Conservation (phyloP, 2,113 vertebrate species). For the Leptosomus discolor region DNA sequence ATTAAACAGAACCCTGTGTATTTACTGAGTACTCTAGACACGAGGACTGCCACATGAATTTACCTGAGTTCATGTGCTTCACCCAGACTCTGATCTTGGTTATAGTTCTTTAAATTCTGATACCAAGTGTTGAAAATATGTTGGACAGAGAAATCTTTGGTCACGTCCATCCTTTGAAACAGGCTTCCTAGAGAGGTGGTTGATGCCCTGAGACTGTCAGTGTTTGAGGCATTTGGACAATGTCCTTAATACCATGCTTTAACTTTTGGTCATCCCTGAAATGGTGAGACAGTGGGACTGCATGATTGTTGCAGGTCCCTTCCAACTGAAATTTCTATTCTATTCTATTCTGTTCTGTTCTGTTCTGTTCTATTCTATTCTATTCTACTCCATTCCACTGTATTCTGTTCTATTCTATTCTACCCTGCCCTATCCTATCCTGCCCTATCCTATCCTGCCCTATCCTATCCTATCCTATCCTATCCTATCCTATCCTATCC, state of each 20-base stretch:
- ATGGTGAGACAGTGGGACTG: neutral
- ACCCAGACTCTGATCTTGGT: neutral
- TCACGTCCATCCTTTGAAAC: neutral
- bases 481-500: neutral
- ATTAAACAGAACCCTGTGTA: neutral
- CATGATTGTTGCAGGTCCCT: neutral
- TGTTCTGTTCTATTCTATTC: no score
- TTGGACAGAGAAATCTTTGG: neutral
- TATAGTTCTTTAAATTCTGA: neutral
- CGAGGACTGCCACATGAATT: neutral
- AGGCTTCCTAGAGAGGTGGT: neutral
- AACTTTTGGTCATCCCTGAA: neutral
- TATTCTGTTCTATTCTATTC: no score
- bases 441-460: neutral
- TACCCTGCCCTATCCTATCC: no score
- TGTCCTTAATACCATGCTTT: neutral
- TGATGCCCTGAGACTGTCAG: neutral
- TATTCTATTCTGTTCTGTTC: no score
- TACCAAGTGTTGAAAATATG: neutral
- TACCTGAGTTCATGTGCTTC: neutral
- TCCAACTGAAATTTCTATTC: neutral
- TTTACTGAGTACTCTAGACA: neutral
- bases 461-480: neutral
- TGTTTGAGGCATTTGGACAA: neutral
- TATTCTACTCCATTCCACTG: neutral